A percentile compares a stretch with the other conserved stretches of the same genome.
Evolutionary conservation across 2,113 vertebrate genomes (phyloP).

Genomic region (Trogon melanurus): DNA sequence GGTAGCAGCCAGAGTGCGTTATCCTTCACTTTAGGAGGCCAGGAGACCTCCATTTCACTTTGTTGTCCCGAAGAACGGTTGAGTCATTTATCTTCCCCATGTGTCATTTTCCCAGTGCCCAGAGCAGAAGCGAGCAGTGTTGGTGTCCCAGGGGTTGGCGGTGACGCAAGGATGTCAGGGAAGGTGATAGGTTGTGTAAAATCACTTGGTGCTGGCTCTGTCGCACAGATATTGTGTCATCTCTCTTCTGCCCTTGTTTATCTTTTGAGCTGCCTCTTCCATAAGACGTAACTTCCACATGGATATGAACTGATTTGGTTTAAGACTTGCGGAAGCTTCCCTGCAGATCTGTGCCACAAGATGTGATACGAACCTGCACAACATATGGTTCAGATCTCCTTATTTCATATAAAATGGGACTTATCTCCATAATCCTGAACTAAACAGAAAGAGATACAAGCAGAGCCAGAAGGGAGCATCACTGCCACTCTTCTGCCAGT

Average conservation of each 20-base stretch:
- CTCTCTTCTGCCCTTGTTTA: neutral
- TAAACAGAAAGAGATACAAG: conserved; percentile 43
- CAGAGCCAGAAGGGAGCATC: conserved; percentile 50
- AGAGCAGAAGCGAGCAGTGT: neutral
- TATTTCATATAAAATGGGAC: conserved; percentile 32
- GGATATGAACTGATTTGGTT: neutral
- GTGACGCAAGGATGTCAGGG: neutral
- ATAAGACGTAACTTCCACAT: neutral
- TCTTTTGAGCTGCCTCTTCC: neutral
- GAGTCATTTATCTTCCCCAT: neutral
- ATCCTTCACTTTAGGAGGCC: neutral
- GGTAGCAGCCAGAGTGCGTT: neutral
- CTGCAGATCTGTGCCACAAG: conserved; percentile 47
- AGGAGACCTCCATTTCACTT: neutral
- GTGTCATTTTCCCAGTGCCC: neutral
- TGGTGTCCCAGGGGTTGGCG: neutral
- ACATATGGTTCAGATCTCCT: conserved; percentile 41
- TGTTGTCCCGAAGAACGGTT: neutral
- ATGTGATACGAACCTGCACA: conserved; percentile 36
- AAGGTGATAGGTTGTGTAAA: neutral
- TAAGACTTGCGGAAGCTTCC: neutral
- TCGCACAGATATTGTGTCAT: neutral
- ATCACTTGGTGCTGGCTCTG: neutral
- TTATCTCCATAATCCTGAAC: conserved; percentile 26
- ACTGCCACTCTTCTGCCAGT: conserved; percentile 42